These are phyloP conservation scores for Danio aesculapii DNA, from an alignment of 2,797 vertebrate genomes.

Conservation along the genomic window DNA sequence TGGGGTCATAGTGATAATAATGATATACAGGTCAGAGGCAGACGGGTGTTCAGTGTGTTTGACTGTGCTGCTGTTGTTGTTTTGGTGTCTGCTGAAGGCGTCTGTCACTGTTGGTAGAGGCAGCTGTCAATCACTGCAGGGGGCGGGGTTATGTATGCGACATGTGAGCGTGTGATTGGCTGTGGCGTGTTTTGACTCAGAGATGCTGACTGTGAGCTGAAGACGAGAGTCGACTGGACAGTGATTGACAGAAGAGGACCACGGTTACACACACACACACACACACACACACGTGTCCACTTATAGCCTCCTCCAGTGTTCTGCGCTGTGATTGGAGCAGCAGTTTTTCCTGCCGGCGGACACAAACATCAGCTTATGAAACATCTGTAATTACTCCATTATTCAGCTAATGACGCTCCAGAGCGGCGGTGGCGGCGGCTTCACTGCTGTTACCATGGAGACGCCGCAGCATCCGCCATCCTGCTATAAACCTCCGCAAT, in stretches of 20 bases:
- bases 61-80: too few species aligned
- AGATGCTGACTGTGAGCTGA: neutral
- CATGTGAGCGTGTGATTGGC: constrained; percentile 56
- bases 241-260: constrained; percentile 61
- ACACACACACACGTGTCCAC: too few species aligned
- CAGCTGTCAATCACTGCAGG: constrained; percentile 55
- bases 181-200: constrained; percentile 63
- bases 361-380: constrained; percentile 4
- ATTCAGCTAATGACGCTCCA: constrained; percentile 14
- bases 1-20: too few species aligned
- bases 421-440: neutral
- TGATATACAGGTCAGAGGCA: too few species aligned
- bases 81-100: constrained; percentile 10
- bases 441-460: constrained; percentile 11
- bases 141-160: constrained; percentile 51
- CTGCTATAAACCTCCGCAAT: neutral
- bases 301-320: too few species aligned
- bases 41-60: too few species aligned
- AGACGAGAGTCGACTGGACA: constrained; percentile 51
- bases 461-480: neutral
- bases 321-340: too few species aligned
- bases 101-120: constrained; percentile 33
- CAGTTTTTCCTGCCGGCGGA: neutral
- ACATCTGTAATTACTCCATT: constrained; percentile 12
- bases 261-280: neutral